Base-by-base conservation (phyloP, 2,113 vertebrate species). In the Ceyx cyanopectus region DNA sequence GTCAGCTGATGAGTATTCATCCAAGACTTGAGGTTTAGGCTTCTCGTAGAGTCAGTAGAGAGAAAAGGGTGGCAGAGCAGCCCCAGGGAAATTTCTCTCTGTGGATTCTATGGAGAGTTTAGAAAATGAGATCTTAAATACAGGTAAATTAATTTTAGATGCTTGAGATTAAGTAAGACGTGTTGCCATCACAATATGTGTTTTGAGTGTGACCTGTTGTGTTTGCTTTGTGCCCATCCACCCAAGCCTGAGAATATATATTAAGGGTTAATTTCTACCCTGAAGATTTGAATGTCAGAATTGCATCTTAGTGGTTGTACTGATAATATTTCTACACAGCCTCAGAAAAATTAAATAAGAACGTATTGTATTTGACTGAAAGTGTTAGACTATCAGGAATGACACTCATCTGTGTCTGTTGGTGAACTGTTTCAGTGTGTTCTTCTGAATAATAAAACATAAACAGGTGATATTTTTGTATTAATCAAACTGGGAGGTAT, bases 101-200 rank as follows among this genome's bases (percentile, higher is more conserved):
- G 8, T 78, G 37, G 43, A 27, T 21, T 34, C 4, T 9, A 7
- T 12, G 14, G 11, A 62, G 37, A 68, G 14, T 8, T 73, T 34
- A 48, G 60, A 54, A 7, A 48, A 19, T n/a, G 20, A 29, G 23
- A 65, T 15, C 23, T 58, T 48, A 51, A 79, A 80, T 57, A 53
- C 32, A 82, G 18, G 26, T 21, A 40, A 69, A 79, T 43, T 48
- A 5, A 37, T 46, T 17, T 17, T 40, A 56, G 18, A 23, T 32
- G 20, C 51, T 37, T 40, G 14, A 65, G 37, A 26, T 24, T n/a
- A 62, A 85, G 19, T 30, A 58, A 45, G 40, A 32, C 0, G 2
- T 15, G 15, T n/a, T 58, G 24, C 10, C 45, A 17, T 40, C 70
- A 21, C 30, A 48, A 40, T 1, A 1, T 1, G 0, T 15, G 27